Evolutionary conservation across 2,888 invertebrate genomes (phyloP).

Genomic region (Drosophila birchii): DNA sequence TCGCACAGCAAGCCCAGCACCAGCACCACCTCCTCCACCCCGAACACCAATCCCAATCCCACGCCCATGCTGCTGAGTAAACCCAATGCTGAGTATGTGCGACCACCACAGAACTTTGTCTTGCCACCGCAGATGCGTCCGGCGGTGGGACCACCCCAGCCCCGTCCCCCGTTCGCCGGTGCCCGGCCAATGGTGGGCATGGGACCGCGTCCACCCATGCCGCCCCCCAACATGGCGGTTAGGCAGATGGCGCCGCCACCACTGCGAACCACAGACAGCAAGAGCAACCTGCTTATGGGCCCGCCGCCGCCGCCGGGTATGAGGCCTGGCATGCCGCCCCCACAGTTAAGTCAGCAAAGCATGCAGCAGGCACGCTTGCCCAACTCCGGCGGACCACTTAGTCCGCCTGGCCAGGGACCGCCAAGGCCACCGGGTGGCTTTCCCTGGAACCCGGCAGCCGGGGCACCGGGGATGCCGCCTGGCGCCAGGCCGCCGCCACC

Average conservation of each 20-base stretch:
- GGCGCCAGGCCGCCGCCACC: slow-evolving; percentile 61
- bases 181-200: slow-evolving; percentile 73
- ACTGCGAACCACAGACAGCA: slow-evolving; percentile 85
- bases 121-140: slow-evolving; percentile 82
- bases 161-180: slow-evolving; percentile 78
- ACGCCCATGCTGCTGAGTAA: slow-evolving; percentile 34
- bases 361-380: slow-evolving; percentile 76
- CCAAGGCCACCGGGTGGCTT: slow-evolving; percentile 79
- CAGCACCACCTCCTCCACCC: slow-evolving; percentile 4
- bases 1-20: slow-evolving; percentile 38
- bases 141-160: slow-evolving; percentile 70
- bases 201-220: slow-evolving; percentile 80
- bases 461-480: slow-evolving; percentile 64
- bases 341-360: slow-evolving; percentile 71
- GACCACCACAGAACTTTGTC: slow-evolving; percentile 55
- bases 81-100: slow-evolving; percentile 48
- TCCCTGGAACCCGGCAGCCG: slow-evolving; percentile 68
- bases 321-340: slow-evolving; percentile 55
- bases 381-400: slow-evolving; percentile 71
- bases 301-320: slow-evolving; percentile 44
- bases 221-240: slow-evolving; percentile 74
- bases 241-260: slow-evolving; percentile 79
- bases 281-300: slow-evolving; percentile 83
- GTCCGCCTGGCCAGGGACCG: slow-evolving; percentile 81
- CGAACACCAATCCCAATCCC: slow-evolving; percentile 10